Conservation (phyloP, 2,113 vertebrate species). For the Synodontis membranacea region DNA sequence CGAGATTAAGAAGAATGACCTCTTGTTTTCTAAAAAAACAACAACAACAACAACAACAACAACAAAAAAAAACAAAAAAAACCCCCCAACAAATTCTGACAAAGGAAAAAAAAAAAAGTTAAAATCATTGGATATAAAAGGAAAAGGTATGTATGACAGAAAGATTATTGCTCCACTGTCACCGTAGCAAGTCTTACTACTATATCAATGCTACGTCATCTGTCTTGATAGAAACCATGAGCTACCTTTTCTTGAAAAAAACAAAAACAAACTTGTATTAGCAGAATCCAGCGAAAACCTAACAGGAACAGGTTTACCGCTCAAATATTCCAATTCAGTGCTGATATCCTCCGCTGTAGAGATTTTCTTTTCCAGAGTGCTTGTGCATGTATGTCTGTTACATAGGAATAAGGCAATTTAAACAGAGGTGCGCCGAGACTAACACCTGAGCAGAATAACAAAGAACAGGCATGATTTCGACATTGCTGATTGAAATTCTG, state of each 20-base stretch:
- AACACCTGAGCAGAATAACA: conserved; percentile 32
- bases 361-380: neutral
- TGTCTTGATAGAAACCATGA: neutral
- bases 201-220: neutral
- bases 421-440: neutral
- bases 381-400: conserved; percentile 23
- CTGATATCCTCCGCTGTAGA: neutral
- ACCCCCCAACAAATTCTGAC: neutral
- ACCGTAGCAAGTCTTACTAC: neutral
- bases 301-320: neutral
- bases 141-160: neutral
- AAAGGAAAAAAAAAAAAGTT: neutral
- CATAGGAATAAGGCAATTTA: conserved; percentile 9
- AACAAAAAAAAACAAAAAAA: neutral
- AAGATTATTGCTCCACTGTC: neutral
- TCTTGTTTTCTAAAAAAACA: neutral
- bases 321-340: neutral
- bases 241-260: neutral
- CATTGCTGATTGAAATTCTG: conserved; percentile 40
- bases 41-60: too few species aligned
- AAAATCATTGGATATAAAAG: neutral
- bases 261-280: neutral
- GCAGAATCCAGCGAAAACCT: neutral
- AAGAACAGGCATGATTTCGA: conserved; percentile 36
- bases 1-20: neutral